Evolutionary conservation across 1,140 invertebrate species (phyloP).

Genomic region (Thaumetopoea pityocampa): DNA sequence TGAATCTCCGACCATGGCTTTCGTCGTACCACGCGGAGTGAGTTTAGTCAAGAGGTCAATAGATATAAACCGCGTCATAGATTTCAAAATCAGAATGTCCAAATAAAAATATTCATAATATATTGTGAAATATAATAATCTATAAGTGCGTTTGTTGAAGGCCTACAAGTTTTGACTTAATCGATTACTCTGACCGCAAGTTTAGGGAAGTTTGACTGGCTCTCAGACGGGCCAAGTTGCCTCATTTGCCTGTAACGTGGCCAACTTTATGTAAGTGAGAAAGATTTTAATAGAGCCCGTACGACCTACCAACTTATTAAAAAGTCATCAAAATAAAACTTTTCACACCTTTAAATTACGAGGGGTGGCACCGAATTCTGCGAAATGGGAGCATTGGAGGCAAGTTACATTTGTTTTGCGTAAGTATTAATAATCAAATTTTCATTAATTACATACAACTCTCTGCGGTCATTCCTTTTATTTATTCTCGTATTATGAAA

Average conservation of each 20-base stretch:
- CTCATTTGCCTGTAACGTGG: constrained; percentile 36
- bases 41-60: too few species aligned
- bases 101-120: constrained; percentile 34
- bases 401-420: too few species aligned
- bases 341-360: too few species aligned
- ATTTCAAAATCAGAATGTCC: constrained; percentile 18
- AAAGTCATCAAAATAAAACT: constrained; percentile 2
- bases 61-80: too few species aligned
- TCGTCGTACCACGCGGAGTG: too few species aligned
- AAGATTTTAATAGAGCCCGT: constrained; percentile 17
- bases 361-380: too few species aligned
- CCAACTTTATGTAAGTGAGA: constrained; percentile 25
- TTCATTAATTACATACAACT: too few species aligned
- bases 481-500: too few species aligned
- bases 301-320: constrained; percentile 5
- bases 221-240: constrained; percentile 37
- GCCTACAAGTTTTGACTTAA: constrained; percentile 53
- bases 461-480: too few species aligned
- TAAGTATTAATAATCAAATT: too few species aligned
- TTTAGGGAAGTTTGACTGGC: constrained; percentile 45
- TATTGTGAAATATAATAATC: constrained; percentile 34
- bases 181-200: constrained; percentile 47
- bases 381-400: too few species aligned
- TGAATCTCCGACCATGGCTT: too few species aligned
- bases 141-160: constrained; percentile 33